A percentile compares a stretch with the other conserved stretches of the same genome.
These are phyloP conservation scores for Marmota flaviventris DNA, from an alignment of 2,113 vertebrate species.

Conservation along the genomic window DNA sequence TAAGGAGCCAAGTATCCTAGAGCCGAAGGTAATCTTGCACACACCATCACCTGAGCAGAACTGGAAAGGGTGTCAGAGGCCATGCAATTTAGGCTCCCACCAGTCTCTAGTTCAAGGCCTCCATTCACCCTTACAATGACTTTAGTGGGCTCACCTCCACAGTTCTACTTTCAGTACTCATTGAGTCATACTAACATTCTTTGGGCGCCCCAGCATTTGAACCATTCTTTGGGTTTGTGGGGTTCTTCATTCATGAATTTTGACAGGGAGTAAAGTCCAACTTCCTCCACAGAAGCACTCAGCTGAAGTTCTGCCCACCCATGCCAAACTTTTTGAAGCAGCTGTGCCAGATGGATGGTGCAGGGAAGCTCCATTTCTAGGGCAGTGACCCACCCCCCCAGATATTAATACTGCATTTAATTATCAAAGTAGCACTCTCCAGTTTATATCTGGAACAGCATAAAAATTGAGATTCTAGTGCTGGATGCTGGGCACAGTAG, in stretches of 20 bases:
- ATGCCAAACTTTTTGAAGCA: not conserved
- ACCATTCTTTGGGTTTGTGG: not conserved
- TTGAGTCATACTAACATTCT: not conserved
- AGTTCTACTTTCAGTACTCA: not conserved
- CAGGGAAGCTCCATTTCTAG: not conserved
- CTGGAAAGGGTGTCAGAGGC: not conserved
- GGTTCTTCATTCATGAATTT: not conserved
- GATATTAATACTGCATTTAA: not conserved
- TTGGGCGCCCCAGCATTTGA: not conserved
- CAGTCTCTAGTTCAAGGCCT: not conserved
- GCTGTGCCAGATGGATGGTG: rapidly evolving
- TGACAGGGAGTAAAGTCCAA: not conserved
- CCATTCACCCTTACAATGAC: not conserved
- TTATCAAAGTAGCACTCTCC: not conserved
- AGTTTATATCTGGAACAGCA: not conserved
- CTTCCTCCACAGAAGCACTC: rapidly evolving
- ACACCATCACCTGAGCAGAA: rapidly evolving
- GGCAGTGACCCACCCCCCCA: not conserved
- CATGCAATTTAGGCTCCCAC: not conserved
- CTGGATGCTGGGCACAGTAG: not conserved
- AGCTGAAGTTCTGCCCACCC: not conserved
- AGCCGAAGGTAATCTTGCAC: rapidly evolving
- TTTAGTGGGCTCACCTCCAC: not conserved
- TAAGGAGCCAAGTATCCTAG: not conserved
- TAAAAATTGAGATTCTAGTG: not conserved